Base-by-base conservation (phyloP, 2,888 invertebrate species). In the Diarsia mendica region DNA sequence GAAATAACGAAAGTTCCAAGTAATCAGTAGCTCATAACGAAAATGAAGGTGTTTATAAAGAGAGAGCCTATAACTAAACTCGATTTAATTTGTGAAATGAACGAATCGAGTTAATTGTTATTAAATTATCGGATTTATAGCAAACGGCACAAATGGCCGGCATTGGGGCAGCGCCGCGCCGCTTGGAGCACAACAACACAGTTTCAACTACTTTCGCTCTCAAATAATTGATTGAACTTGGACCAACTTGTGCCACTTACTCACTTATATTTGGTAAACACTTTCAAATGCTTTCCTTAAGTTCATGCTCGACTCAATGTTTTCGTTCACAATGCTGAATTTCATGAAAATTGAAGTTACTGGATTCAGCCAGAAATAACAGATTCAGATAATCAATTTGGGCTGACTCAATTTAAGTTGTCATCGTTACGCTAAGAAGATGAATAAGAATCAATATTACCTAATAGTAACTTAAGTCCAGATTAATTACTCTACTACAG, bases 31-130 rank as follows among this genome's bases (percentile, higher is more conserved):
- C 51, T 48, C 63, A 23, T 73, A 94, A 94, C 93, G 91, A 93
- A 94, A 94, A 94, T 94, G 92, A 94, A 95, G 95, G 95, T 96
- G 95, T 94, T 95, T 94, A 94, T 95, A 90, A 92, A 93, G 92
- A 89, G 92, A 90, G 89, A 86, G 85, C 88, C 92, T 90, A 91
- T 93, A 93, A 90, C 89, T 88, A 88, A 91, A 92, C 90, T 94
- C 91, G 90, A 93, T 94, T 94, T 92, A 92, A 93, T 93, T 94
- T 91, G 90, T 89, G 89, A 91, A 90, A 92, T 93, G 90, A 92
- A 92, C 91, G 91, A 91, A 89, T 89, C 86, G 86, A 88, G 88
- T 90, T 91, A 91, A 92, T 91, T 90, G 92, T 92, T 89, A 85
- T 84, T 83, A 85, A 85, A 86, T 88, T 86, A 87, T 90, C 85